Evolutionary conservation across 2,888 invertebrate genomes (phyloP).

Genomic region (Anthophora plumipes): DNA sequence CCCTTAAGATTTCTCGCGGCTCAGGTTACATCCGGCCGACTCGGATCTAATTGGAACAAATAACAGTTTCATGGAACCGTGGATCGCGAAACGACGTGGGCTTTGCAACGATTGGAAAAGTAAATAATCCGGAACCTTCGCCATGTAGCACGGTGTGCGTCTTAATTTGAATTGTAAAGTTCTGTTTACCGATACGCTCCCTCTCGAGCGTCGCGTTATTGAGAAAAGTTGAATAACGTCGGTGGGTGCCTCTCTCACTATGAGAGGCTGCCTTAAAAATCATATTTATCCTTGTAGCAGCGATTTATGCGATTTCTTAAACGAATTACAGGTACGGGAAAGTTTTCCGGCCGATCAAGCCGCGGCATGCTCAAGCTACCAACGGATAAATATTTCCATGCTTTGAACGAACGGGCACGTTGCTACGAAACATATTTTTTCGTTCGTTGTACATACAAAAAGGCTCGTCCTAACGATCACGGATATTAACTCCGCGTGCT

Average conservation of each 20-base stretch:
- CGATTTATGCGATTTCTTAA: constrained; percentile 3
- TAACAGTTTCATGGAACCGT: constrained; percentile 35
- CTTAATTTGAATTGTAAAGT: constrained; percentile 54
- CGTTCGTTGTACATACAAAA: not conserved
- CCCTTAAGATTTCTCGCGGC: constrained; percentile 8
- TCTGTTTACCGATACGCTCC: constrained; percentile 16
- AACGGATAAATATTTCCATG: not conserved
- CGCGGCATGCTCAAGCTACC: not conserved
- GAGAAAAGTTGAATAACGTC: constrained; percentile 3
- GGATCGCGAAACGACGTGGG: constrained; percentile 17
- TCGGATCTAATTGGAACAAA: constrained; percentile 29
- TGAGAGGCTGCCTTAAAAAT: not conserved
- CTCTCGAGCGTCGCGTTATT: constrained; percentile 12
- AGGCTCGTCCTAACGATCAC: not conserved
- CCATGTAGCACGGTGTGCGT: not conserved
- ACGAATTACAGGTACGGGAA: not conserved
- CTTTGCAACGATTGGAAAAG: constrained; percentile 51
- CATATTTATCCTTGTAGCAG: not conserved
- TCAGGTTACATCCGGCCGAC: not conserved
- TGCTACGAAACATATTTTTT: not conserved
- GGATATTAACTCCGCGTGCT: not conserved
- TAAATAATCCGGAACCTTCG: constrained; percentile 43
- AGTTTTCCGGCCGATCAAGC: not conserved
- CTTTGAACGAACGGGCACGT: not conserved
- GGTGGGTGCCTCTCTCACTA: not conserved